Conservation (phyloP, 2,113 vertebrate species). For the Myiopsitta monachus region DNA sequence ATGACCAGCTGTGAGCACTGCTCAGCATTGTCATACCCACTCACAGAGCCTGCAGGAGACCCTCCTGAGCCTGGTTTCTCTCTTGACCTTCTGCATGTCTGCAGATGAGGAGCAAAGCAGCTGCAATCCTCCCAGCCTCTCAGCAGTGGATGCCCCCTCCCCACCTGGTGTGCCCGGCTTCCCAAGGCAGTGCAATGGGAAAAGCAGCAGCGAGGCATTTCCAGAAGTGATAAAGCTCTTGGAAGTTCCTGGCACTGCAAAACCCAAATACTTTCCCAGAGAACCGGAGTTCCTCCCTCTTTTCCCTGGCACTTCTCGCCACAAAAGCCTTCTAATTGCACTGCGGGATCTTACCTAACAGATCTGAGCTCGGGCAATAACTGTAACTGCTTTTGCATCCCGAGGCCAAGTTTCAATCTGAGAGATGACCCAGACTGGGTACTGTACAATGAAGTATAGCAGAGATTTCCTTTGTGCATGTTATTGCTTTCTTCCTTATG, state of each 20-base stretch:
- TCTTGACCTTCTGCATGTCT: neutral
- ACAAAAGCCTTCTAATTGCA: neutral
- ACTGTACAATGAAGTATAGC: neutral
- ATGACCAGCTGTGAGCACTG: neutral
- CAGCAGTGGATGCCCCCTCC: neutral
- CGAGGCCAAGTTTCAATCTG: neutral
- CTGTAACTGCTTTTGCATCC: neutral
- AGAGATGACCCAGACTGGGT: neutral
- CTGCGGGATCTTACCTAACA: neutral
- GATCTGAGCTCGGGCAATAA: neutral
- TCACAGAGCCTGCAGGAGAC: neutral
- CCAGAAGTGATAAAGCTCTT: neutral
- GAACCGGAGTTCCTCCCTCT: neutral
- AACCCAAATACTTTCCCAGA: conserved; percentile 5
- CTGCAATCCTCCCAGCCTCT: neutral
- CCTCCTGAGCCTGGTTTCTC: neutral
- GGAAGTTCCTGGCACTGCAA: neutral
- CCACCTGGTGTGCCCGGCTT: neutral
- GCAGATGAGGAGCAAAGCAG: neutral
- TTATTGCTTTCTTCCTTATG: neutral
- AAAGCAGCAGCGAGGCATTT: neutral
- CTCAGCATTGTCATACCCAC: accelerated
- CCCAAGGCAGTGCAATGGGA: neutral
- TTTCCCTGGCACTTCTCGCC: neutral
- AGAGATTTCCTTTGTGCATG: neutral